Conservation (phyloP, 1,140 invertebrate species). For the Acromyrmex heyeri region DNA sequence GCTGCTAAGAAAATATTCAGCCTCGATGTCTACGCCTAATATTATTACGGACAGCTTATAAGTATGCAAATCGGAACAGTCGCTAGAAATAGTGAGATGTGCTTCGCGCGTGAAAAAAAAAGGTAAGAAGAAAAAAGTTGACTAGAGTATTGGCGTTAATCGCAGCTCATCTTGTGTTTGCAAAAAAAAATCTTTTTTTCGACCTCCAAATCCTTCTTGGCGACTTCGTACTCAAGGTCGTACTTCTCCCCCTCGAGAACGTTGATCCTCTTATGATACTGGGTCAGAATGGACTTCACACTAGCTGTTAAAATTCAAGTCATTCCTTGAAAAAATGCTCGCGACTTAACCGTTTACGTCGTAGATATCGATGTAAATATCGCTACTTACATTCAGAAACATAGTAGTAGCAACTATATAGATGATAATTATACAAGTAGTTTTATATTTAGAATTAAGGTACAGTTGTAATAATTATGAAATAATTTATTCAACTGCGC, state of each 20-base stretch:
- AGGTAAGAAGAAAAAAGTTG: constrained; percentile 83
- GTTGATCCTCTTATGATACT: constrained; percentile 95
- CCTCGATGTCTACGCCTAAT: constrained; percentile 64
- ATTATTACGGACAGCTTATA: constrained; percentile 44
- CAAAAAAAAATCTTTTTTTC: constrained; percentile 72
- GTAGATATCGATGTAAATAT: background rate
- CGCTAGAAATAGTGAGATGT: constrained; percentile 33
- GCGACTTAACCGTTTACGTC: constrained; percentile 12
- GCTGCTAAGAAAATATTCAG: constrained; percentile 68
- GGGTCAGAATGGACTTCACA: constrained; percentile 94
- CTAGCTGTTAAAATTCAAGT: constrained; percentile 89
- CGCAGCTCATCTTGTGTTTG: constrained; percentile 71
- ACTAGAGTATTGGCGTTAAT: constrained; percentile 72
- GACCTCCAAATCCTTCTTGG: constrained; percentile 96
- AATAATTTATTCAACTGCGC: too few species aligned
- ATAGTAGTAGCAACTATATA: background rate
- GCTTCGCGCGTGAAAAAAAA: constrained; percentile 31
- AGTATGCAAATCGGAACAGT: constrained; percentile 53
- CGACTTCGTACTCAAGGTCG: constrained; percentile 98
- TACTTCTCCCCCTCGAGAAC: constrained; percentile 97
- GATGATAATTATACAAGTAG: too few species aligned
- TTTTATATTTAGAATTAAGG: too few species aligned
- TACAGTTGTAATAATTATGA: too few species aligned
- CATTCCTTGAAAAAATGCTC: constrained; percentile 66
- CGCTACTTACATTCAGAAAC: background rate